A percentile compares a stretch with the other conserved stretches of the same genome.
Evolutionary conservation across 1,140 invertebrate species (phyloP).

Genomic region (Diprion similis): DNA sequence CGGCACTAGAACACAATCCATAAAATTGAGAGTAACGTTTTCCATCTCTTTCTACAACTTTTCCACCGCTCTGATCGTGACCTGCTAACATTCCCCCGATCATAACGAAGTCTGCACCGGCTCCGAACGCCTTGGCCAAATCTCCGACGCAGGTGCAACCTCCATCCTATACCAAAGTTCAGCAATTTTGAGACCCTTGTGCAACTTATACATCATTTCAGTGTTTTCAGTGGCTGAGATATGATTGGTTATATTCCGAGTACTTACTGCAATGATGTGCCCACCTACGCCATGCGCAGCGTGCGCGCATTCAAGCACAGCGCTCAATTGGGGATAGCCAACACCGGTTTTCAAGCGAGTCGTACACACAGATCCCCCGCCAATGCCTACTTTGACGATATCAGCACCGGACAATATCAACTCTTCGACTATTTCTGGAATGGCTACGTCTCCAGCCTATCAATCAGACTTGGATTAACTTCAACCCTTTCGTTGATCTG

Average conservation of each 20-base stretch:
- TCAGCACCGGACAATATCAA: constrained; percentile 92
- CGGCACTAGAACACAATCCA: constrained; percentile 92
- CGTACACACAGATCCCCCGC: constrained; percentile 94
- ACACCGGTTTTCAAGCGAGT: constrained; percentile 95
- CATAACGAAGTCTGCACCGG: constrained; percentile 97
- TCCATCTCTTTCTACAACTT: constrained; percentile 84
- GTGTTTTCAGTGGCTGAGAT: no score
- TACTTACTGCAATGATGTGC: not conserved
- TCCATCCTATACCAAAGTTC: constrained; percentile 87
- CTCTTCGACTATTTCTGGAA: constrained; percentile 98
- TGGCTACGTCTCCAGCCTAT: constrained; percentile 98
- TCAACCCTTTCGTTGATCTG: no score
- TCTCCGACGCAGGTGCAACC: constrained; percentile 94
- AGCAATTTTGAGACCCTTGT: no score
- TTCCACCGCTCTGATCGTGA: constrained; percentile 91
- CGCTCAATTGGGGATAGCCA: constrained; percentile 94
- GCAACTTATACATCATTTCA: no score
- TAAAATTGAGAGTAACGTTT: constrained; percentile 92
- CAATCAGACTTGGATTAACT: no score
- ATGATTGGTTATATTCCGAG: not conserved
- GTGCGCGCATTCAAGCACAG: constrained; percentile 96
- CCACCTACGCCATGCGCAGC: constrained; percentile 91
- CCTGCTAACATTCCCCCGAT: no score
- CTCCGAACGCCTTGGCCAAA: constrained; percentile 95
- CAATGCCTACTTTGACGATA: constrained; percentile 96